phyloP scores from a whole-genome alignment of 2,113 vertebrate species.

The Pipra filicauda region DNA sequence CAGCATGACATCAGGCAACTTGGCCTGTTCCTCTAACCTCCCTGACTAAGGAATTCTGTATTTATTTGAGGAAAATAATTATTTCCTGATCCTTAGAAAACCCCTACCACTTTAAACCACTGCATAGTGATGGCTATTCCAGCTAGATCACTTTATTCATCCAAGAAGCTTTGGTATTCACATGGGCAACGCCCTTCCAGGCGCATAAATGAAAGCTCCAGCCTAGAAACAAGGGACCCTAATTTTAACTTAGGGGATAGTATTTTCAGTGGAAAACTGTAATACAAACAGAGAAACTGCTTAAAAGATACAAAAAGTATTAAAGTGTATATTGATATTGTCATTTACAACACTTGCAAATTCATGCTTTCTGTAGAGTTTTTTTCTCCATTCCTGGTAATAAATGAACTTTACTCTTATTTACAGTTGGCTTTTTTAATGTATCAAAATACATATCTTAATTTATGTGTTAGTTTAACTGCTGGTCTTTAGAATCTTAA shows the following conservation, averaged over 20 bases:
- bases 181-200: not conserved
- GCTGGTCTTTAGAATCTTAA: not conserved
- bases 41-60: not conserved
- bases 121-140: not conserved
- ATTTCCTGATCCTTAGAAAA: not conserved
- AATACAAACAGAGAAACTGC: not conserved
- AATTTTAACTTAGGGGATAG: not conserved
- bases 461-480: not conserved
- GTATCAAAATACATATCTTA: not conserved
- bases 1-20: not conserved
- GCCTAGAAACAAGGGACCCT: not conserved
- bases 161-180: not conserved
- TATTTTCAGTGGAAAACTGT: not conserved
- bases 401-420: not conserved
- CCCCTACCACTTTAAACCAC: not conserved
- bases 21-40: not conserved
- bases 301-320: not conserved
- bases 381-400: not conserved
- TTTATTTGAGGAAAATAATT: not conserved
- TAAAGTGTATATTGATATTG: not conserved
- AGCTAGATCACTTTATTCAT: not conserved
- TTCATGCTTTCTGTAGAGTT: not conserved
- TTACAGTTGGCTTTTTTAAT: not conserved
- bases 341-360: not conserved
- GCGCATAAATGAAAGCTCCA: accelerated